Evolutionary conservation across 2,797 vertebrate genomes (phyloP).

Genomic region (Smutsia gigantea): DNA sequence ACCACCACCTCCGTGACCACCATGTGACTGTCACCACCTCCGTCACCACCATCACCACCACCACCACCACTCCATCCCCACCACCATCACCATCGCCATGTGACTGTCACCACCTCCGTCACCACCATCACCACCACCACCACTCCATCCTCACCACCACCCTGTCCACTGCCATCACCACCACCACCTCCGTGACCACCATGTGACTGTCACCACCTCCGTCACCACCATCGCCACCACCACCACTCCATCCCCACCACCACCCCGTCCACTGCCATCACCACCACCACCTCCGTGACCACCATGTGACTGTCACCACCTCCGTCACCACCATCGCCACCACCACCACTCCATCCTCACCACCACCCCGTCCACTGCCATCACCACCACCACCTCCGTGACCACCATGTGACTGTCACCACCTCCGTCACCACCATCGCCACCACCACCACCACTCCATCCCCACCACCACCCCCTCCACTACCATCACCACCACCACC

Average conservation of each 20-base stretch:
- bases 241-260: neutral
- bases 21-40: too few relatives aligned
- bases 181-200: too few relatives aligned
- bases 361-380: neutral
- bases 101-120: neutral
- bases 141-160: neutral
- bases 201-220: neutral
- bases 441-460: too few relatives aligned
- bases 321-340: rapidly evolving
- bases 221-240: too few relatives aligned
- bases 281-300: too few relatives aligned
- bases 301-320: too few relatives aligned
- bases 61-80: neutral
- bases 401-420: too few relatives aligned
- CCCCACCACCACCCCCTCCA: neutral
- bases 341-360: neutral
- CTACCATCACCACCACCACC: neutral
- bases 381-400: neutral
- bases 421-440: neutral
- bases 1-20: too few relatives aligned
- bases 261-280: neutral
- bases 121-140: neutral
- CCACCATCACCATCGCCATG: neutral
- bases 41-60: rapidly evolving
- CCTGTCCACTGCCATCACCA: neutral